Conservation (phyloP, 1,140 invertebrate genomes). For the Drosophila pectinifera region DNA sequence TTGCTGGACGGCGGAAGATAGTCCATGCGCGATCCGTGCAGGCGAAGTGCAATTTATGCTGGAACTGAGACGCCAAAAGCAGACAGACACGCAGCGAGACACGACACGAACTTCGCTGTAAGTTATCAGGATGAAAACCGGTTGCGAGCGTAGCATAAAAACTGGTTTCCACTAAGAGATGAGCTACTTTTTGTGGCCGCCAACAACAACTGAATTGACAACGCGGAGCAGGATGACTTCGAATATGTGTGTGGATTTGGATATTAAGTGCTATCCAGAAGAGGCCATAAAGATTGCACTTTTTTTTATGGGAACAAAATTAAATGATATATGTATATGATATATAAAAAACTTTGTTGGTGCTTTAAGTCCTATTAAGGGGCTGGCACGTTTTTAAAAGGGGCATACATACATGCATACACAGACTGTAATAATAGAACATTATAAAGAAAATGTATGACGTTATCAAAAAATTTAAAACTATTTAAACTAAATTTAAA, state of each 20-base stretch:
- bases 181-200: slow-evolving; percentile 57
- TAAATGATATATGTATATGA: slow-evolving; percentile 11
- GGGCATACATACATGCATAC: too few relatives aligned
- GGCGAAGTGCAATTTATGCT: slow-evolving; percentile 62
- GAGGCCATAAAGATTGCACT: slow-evolving; percentile 25
- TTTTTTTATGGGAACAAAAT: slow-evolving; percentile 17
- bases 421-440: not conserved
- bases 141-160: slow-evolving; percentile 58
- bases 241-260: slow-evolving; percentile 50
- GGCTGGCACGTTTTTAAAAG: too few relatives aligned
- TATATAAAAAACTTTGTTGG: slow-evolving; percentile 6
- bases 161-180: slow-evolving; percentile 59
- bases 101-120: slow-evolving; percentile 56
- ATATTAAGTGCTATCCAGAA: slow-evolving; percentile 15
- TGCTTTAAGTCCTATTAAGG: not conserved
- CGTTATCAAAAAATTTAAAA: too few relatives aligned
- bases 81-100: slow-evolving; percentile 49
- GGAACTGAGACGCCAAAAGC: slow-evolving; percentile 45
- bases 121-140: slow-evolving; percentile 64
- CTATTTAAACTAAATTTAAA: too few relatives aligned
- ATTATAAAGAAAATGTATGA: too few relatives aligned
- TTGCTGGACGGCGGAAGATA: slow-evolving; percentile 9
- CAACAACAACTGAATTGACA: slow-evolving; percentile 49
- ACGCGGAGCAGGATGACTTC: slow-evolving; percentile 49
- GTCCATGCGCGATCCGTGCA: slow-evolving; percentile 41